These are phyloP conservation scores for Azemiops feae DNA, from an alignment of 2,113 vertebrate species.

Conservation along the genomic window DNA sequence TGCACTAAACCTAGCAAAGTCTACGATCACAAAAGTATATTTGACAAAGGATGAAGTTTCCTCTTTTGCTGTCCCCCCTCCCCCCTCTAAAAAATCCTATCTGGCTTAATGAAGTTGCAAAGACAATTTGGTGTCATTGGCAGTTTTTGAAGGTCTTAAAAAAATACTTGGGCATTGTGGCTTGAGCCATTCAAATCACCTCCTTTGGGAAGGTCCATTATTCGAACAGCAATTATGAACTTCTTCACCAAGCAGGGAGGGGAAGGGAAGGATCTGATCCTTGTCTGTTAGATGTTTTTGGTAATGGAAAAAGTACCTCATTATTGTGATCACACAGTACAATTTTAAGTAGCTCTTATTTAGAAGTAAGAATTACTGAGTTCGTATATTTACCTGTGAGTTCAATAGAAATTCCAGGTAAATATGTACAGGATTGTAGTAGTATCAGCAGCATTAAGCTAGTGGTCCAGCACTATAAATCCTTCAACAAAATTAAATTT, in stretches of 20 bases:
- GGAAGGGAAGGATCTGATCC: constrained; percentile 41
- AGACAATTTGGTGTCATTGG: constrained; percentile 69
- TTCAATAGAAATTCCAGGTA: neutral
- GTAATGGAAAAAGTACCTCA: neutral
- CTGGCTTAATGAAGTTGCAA: constrained; percentile 71
- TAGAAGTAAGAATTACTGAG: neutral
- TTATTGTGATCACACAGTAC: neutral
- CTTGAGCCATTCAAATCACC: constrained; percentile 42
- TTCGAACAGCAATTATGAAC: constrained; percentile 62
- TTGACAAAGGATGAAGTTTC: constrained; percentile 77
- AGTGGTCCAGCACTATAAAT: neutral
- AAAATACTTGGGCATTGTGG: constrained; percentile 67
- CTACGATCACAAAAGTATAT: constrained; percentile 77
- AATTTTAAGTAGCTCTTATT: neutral
- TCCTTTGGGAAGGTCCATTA: constrained; percentile 58
- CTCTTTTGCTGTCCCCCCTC: constrained; percentile 50
- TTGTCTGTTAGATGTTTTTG: neutral
- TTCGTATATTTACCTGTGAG: neutral
- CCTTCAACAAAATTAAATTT: neutral
- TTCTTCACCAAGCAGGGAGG: constrained; percentile 39
- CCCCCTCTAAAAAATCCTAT: constrained; percentile 71
- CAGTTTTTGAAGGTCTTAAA: constrained; percentile 69
- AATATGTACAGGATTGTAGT: neutral
- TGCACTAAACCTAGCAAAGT: constrained; percentile 71
- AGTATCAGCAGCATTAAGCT: neutral